These are phyloP conservation scores for Andrena camellia DNA, from an alignment of 2,888 invertebrate genomes.

Conservation along the genomic window DNA sequence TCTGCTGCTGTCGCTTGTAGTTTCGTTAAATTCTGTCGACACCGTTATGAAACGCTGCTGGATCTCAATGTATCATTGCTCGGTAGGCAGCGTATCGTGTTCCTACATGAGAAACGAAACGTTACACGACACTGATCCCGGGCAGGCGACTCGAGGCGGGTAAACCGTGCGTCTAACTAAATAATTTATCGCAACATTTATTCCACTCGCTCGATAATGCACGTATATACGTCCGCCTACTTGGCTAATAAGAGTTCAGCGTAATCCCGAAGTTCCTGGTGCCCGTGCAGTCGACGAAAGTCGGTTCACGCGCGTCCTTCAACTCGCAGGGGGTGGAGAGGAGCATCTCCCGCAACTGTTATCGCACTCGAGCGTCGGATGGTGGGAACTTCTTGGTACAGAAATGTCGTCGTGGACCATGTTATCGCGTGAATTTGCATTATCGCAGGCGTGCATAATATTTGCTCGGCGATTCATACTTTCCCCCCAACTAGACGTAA, in stretches of 20 bases:
- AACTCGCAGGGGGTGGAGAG: slow-evolving; percentile 4
- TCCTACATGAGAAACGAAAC: slow-evolving; percentile 12
- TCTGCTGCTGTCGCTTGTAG: not conserved
- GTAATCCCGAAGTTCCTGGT: not conserved
- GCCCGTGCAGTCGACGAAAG: not conserved
- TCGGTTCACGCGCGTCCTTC: not conserved
- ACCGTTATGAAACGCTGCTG: not conserved
- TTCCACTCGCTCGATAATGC: slow-evolving; percentile 15
- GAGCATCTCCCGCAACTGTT: slow-evolving; percentile 8
- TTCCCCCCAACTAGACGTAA: not conserved
- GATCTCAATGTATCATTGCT: not conserved
- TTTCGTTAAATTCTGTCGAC: not conserved
- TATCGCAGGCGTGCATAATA: slow-evolving; percentile 36
- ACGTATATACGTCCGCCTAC: not conserved
- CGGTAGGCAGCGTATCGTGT: slow-evolving; percentile 29
- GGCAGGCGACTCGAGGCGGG: slow-evolving; percentile 16
- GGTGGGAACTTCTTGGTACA: slow-evolving; percentile 19
- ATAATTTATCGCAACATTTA: slow-evolving; percentile 26
- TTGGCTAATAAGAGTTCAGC: not conserved
- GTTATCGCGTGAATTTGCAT: slow-evolving; percentile 59
- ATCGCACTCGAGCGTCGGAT: slow-evolving; percentile 33
- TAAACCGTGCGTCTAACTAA: slow-evolving; percentile 16
- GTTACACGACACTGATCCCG: slow-evolving; percentile 10
- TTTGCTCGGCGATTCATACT: slow-evolving; percentile 41
- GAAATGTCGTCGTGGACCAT: slow-evolving; percentile 18